A percentile compares a stretch with the other conserved stretches of the same genome.
Evolutionary conservation across 53 echinoderm and acorn worm genomes (phyloP).

Genomic region (Antedon mediterranea): DNA sequence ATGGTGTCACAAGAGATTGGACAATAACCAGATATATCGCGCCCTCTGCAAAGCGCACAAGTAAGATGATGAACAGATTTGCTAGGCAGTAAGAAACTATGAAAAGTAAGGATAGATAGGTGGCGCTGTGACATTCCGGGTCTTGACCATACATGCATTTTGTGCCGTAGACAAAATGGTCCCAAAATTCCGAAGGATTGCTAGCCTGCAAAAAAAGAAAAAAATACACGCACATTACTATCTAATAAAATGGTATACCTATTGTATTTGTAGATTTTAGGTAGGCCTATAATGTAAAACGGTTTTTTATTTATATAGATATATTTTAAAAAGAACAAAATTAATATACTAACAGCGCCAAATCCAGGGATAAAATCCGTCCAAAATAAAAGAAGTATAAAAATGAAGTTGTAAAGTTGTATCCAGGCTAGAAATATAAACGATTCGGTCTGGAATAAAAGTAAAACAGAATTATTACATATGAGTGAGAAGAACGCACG

Average conservation of each 20-base stretch:
- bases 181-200: constrained; percentile 36
- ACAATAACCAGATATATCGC: constrained; percentile 80
- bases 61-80: constrained; percentile 72
- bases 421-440: constrained; percentile 63
- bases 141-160: constrained; percentile 66
- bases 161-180: constrained; percentile 39
- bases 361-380: constrained; percentile 84
- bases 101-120: constrained; percentile 46
- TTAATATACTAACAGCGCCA: constrained; percentile 50
- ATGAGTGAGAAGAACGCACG: no score
- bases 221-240: background rate
- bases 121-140: constrained; percentile 32
- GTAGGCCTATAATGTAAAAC: no score
- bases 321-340: no score
- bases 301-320: no score
- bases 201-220: constrained; percentile 28
- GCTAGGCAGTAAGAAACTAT: constrained; percentile 59
- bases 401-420: constrained; percentile 50
- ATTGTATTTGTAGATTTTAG: no score
- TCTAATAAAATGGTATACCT: no score
- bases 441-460: constrained; percentile 64
- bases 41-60: constrained; percentile 85
- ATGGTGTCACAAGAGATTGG: constrained; percentile 66
- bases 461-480: no score
- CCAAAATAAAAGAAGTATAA: constrained; percentile 51